A percentile compares a stretch with the other conserved stretches of the same genome.
Evolutionary conservation across 1,140 invertebrate genomes (phyloP).

Genomic region (Dendroctonus valens): DNA sequence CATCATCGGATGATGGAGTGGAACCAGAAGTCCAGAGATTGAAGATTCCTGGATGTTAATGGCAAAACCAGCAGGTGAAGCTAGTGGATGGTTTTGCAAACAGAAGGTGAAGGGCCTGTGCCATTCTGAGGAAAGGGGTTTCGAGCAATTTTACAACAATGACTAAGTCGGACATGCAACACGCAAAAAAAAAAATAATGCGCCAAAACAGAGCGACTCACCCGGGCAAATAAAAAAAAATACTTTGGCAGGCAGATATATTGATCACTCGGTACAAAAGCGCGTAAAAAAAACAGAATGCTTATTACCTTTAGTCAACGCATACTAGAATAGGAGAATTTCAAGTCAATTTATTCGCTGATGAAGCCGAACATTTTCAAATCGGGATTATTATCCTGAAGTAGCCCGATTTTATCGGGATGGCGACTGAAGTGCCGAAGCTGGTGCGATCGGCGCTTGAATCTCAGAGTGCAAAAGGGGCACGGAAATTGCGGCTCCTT

Average conservation of each 20-base stretch:
- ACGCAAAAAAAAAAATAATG: not conserved
- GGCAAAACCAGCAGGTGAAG: too few relatives aligned
- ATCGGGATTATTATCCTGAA: slow-evolving; percentile 26
- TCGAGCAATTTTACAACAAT: too few relatives aligned
- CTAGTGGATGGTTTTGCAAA: too few relatives aligned
- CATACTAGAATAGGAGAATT: not conserved
- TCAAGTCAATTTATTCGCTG: too few relatives aligned
- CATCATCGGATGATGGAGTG: too few relatives aligned
- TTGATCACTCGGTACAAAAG: not conserved
- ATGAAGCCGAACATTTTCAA: slow-evolving; percentile 7
- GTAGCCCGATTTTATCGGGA: slow-evolving; percentile 18
- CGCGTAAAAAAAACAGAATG: not conserved
- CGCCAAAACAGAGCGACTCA: not conserved
- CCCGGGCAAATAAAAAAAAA: slow-evolving; percentile 3
- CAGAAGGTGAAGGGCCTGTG: too few relatives aligned
- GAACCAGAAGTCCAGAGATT: too few relatives aligned
- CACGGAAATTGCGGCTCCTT: slow-evolving; percentile 62
- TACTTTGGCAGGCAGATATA: not conserved
- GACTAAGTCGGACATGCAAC: too few relatives aligned
- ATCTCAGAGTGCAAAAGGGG: slow-evolving; percentile 36
- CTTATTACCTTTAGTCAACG: not conserved
- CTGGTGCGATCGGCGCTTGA: slow-evolving; percentile 20
- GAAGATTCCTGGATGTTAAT: too few relatives aligned
- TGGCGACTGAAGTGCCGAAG: slow-evolving; percentile 27
- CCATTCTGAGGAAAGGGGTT: too few relatives aligned